phyloP scores from a whole-genome alignment of 2,797 vertebrate species.

The Hoplostethus atlanticus region DNA sequence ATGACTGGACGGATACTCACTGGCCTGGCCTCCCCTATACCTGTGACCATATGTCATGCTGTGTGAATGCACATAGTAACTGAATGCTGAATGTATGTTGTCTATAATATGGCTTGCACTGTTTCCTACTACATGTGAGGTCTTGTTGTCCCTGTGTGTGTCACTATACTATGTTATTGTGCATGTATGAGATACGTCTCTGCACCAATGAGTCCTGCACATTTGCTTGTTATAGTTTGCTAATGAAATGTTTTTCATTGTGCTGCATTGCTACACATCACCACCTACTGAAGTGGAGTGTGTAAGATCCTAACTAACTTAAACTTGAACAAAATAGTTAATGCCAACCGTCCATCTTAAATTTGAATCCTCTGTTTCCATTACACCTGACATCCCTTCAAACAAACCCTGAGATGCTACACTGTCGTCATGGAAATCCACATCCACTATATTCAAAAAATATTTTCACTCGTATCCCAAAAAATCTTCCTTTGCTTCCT shows the following conservation, averaged over 20 bases:
- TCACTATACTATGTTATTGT: too few species aligned
- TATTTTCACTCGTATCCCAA: conserved; percentile 14
- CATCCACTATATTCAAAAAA: conserved; percentile 3
- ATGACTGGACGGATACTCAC: too few species aligned
- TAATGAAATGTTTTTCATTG: conserved; percentile 32
- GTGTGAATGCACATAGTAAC: neutral
- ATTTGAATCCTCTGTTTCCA: conserved; percentile 11
- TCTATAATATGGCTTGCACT: too few species aligned
- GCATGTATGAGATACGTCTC: too few species aligned
- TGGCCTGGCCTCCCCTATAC: too few species aligned
- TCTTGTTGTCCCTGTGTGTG: neutral
- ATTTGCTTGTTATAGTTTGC: neutral
- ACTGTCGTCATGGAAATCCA: conserved; percentile 6
- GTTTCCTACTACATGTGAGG: neutral
- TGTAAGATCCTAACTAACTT: conserved; percentile 13
- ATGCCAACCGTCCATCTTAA: neutral
- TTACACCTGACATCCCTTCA: conserved; percentile 5
- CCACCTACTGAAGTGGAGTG: conserved; percentile 9
- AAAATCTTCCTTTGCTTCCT: conserved; percentile 14
- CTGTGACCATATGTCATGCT: too few species aligned
- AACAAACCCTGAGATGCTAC: neutral
- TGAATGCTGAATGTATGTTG: too few species aligned
- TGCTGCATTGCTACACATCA: conserved; percentile 28
- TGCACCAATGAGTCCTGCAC: neutral
- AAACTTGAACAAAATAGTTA: conserved; percentile 8